Evolutionary conservation across 2,797 vertebrate genomes (phyloP).

Genomic region (Odontamblyopus rebecca): DNA sequence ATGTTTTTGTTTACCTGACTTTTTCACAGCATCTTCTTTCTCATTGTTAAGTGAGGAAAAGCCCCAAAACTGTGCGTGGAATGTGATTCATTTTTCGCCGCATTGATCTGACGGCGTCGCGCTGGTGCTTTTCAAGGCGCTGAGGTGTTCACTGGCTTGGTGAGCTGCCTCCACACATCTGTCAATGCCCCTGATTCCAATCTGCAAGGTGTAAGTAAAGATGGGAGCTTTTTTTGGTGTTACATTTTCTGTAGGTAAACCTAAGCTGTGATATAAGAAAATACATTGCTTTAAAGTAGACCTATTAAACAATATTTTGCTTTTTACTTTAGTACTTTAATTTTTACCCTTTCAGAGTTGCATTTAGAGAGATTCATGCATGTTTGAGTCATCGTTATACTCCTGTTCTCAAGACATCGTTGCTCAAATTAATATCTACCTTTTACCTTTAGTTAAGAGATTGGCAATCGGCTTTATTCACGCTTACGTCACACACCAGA

Average conservation of each 20-base stretch:
- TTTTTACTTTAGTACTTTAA: too few species aligned
- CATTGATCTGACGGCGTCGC: constrained; percentile 5
- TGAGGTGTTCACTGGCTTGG: constrained; percentile 1
- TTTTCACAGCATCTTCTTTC: neutral
- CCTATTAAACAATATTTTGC: too few species aligned
- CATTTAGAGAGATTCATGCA: too few species aligned
- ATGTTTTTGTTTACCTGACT: constrained; percentile 10
- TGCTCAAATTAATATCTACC: too few species aligned
- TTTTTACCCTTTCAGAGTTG: too few species aligned
- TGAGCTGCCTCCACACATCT: constrained; percentile 15
- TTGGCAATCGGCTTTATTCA: too few species aligned
- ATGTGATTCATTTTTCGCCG: constrained; percentile 9
- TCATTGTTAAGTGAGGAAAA: constrained; percentile 7
- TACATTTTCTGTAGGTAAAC: neutral
- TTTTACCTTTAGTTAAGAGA: too few species aligned
- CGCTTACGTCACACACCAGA: too few species aligned
- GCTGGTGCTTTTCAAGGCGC: constrained; percentile 6
- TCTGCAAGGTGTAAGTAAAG: neutral
- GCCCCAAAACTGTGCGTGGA: constrained; percentile 6
- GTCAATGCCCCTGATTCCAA: constrained; percentile 11
- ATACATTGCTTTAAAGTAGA: neutral
- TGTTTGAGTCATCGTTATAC: too few species aligned
- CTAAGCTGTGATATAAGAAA: neutral
- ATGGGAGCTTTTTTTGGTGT: neutral
- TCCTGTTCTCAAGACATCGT: too few species aligned